A percentile compares a stretch with the other conserved stretches of the same genome.
Evolutionary conservation across 2,888 invertebrate species (phyloP).

Genomic region (Andrena minutula): DNA sequence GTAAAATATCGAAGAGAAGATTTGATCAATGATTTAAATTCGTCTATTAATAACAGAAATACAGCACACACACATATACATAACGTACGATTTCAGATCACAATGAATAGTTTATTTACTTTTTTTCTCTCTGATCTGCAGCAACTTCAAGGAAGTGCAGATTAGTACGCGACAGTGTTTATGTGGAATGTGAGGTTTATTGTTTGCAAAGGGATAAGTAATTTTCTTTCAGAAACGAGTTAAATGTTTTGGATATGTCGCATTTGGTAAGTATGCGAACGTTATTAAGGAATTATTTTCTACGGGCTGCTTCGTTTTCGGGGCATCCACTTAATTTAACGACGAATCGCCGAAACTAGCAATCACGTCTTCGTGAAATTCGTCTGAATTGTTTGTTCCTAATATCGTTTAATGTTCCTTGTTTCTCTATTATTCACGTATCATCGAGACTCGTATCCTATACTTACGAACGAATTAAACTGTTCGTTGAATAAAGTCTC

Average conservation of each 20-base stretch:
- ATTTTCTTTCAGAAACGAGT: slow-evolving; percentile 63
- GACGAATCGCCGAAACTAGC: background rate
- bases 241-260: slow-evolving; percentile 78
- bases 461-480: background rate
- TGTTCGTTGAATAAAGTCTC: background rate
- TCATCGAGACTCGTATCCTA: background rate
- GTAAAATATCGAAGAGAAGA: background rate
- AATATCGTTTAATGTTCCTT: background rate
- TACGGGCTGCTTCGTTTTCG: background rate
- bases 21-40: slow-evolving; percentile 20
- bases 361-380: slow-evolving; percentile 19
- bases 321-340: background rate
- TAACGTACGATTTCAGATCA: slow-evolving; percentile 17
- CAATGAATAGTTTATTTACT: slow-evolving; percentile 32
- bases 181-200: slow-evolving; percentile 30
- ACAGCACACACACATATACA: background rate
- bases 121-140: slow-evolving; percentile 24
- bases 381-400: slow-evolving; percentile 9
- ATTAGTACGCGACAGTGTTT: slow-evolving; percentile 43
- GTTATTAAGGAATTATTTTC: background rate
- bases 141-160: slow-evolving; percentile 56
- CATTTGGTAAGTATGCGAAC: slow-evolving; percentile 72
- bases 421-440: background rate
- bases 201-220: slow-evolving; percentile 47
- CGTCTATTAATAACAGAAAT: background rate